These are phyloP conservation scores for Phocides pigmalion DNA, from an alignment of 1,140 invertebrate genomes.

Conservation along the genomic window DNA sequence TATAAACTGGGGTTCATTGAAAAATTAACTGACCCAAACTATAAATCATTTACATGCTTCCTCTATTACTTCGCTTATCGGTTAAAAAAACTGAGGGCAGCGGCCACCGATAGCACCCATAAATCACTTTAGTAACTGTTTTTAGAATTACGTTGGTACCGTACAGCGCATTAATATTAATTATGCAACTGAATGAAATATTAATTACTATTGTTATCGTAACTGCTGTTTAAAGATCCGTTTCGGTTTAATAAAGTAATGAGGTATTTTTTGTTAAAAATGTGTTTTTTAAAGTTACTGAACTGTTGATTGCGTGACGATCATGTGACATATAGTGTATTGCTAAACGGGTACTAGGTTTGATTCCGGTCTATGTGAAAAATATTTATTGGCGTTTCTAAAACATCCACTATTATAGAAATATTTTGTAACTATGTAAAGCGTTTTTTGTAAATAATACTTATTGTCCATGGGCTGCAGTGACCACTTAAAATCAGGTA, in stretches of 20 bases:
- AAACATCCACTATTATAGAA: too few relatives aligned
- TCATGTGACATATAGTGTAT: too few relatives aligned
- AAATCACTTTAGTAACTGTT: constrained; percentile 65
- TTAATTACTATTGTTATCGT: constrained; percentile 34
- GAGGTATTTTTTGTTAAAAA: background rate
- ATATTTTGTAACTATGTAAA: too few relatives aligned
- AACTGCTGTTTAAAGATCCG: constrained; percentile 31
- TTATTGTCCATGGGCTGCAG: too few relatives aligned
- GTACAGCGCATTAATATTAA: constrained; percentile 29
- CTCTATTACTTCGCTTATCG: constrained; percentile 70
- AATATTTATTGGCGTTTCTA: too few relatives aligned
- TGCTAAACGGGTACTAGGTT: too few relatives aligned
- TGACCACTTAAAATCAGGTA: too few relatives aligned
- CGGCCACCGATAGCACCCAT: constrained; percentile 62
- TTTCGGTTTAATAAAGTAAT: constrained; percentile 24
- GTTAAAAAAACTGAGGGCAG: constrained; percentile 57
- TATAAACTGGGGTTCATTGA: constrained; percentile 63
- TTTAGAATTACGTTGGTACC: constrained; percentile 45
- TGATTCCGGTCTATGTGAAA: too few relatives aligned
- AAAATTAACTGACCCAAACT: constrained; percentile 58
- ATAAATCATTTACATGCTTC: constrained; percentile 67
- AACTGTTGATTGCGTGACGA: too few relatives aligned
- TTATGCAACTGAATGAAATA: constrained; percentile 37
- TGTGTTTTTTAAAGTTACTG: too few relatives aligned
- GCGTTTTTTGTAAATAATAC: too few relatives aligned